Evolutionary conservation across 1,140 invertebrate species (phyloP), one percentile per base, ranked within the genome.

Genomic region (Bicyclus anynana): DNA sequence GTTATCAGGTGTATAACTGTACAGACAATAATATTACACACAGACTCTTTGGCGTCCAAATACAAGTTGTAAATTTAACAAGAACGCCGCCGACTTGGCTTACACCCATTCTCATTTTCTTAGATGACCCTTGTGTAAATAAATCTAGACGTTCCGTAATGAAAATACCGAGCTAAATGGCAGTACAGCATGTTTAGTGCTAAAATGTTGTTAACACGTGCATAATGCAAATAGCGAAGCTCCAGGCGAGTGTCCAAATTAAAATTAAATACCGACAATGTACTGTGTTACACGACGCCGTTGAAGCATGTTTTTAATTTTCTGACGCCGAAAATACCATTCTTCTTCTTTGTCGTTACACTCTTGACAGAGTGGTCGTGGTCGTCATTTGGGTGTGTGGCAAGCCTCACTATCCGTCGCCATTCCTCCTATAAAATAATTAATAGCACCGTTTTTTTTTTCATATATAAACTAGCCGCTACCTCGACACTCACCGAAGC

Each of bases 51-150:
- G 55, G 53, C 23, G 50, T 54, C 55, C 53, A 68, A 74, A 72
- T 73, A 68, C 54, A 64, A 65, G 66, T 65, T 62, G 62, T 71
- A 73, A 72, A 73, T 76, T 62, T 57, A 33, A 54, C 59, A 62
- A 66, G 65, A 51, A 65, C 57, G 50, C 62, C 48, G 35, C 61
- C 49, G 50, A 55, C 67, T 74, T 70, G 64, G 69, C 68, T 70
- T 51, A 40, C 59, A 59, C 63, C 67, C 65, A 75, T 73, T 74
- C 68, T 72, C 74, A 78, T 81, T 75, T 75, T 75, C 69, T 78
- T 67, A 72, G 69, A 81, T 78, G 74, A 78, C 78, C 70, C 62
- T 58, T 18, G 65, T 67, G 67, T 72, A 67, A 73, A 79, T 84
- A 79, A 74, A 77, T 78, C 67, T 61, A 65, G 51, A 27, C 53